These are phyloP conservation scores for Dexiosoma caninum DNA, from an alignment of 2,888 invertebrate genomes.

Conservation along the genomic window DNA sequence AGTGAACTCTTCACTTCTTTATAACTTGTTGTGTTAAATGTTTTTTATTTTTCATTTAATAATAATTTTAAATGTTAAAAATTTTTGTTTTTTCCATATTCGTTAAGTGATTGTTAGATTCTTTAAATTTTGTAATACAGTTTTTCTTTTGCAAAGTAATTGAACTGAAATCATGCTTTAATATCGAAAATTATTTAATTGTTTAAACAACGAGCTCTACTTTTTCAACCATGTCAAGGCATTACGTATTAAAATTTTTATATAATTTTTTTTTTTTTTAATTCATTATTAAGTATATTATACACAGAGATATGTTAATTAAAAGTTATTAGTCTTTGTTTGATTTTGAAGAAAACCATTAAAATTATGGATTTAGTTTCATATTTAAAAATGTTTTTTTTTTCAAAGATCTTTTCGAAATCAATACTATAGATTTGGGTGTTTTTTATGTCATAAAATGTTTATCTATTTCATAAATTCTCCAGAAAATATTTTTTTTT, in stretches of 20 bases:
- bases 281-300: background rate
- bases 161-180: constrained; percentile 4
- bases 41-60: too few relatives aligned
- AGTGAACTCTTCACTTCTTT: constrained; percentile 17
- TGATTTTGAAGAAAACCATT: too few relatives aligned
- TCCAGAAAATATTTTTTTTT: too few relatives aligned
- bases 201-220: constrained; percentile 23
- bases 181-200: background rate
- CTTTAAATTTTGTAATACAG: constrained; percentile 16
- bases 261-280: background rate
- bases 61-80: background rate
- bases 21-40: background rate
- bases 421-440: too few relatives aligned
- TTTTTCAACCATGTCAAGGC: constrained; percentile 50
- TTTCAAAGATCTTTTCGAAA: too few relatives aligned
- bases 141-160: constrained; percentile 10
- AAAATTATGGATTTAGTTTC: too few relatives aligned
- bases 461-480: too few relatives aligned
- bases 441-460: too few relatives aligned
- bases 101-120: constrained; percentile 42
- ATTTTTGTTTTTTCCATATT: too few relatives aligned
- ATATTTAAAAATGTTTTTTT: too few relatives aligned
- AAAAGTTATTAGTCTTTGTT: constrained; percentile 5
- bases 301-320: constrained; percentile 17
- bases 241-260: constrained; percentile 23